These are phyloP conservation scores for Drosophila kohkoa DNA, from an alignment of 1,140 invertebrate genomes.

Conservation along the genomic window DNA sequence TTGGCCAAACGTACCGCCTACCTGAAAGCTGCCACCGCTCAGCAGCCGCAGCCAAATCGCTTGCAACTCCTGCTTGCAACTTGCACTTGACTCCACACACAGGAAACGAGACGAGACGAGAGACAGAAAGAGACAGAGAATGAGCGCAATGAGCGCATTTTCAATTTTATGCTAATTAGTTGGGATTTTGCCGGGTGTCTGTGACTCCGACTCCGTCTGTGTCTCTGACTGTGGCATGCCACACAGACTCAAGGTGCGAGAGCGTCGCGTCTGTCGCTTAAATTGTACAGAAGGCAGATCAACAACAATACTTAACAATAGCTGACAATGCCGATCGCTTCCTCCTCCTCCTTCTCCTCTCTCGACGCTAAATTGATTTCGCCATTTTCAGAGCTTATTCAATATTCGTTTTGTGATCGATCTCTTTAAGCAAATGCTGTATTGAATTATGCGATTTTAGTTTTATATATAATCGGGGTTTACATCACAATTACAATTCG, in stretches of 20 bases:
- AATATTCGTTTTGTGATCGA: too few species aligned
- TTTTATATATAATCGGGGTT: too few species aligned
- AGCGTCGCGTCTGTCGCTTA: neutral
- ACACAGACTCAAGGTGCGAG: neutral
- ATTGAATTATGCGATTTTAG: too few species aligned
- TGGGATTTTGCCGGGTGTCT: slow-evolving; percentile 48
- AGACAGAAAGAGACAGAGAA: neutral
- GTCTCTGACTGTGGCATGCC: neutral
- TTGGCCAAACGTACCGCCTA: slow-evolving; percentile 66
- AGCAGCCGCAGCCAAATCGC: slow-evolving; percentile 24
- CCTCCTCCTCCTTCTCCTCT: too few species aligned
- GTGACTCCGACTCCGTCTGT: neutral
- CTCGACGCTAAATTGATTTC: too few species aligned
- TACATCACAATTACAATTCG: too few species aligned
- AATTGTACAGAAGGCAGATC: neutral
- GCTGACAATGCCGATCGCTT: too few species aligned
- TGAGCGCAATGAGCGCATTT: slow-evolving; percentile 58
- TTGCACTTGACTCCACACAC: slow-evolving; percentile 41
- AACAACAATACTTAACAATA: too few species aligned
- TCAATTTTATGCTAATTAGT: slow-evolving; percentile 79
- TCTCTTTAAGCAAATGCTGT: too few species aligned
- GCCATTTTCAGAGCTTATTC: too few species aligned
- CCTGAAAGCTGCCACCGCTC: slow-evolving; percentile 26
- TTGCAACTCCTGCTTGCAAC: slow-evolving; percentile 3
- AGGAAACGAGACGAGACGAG: neutral